Evolutionary conservation across 1,140 invertebrate species (phyloP), one percentile per base, ranked within the genome.

Genomic region (Choristoneura fumiferana): DNA sequence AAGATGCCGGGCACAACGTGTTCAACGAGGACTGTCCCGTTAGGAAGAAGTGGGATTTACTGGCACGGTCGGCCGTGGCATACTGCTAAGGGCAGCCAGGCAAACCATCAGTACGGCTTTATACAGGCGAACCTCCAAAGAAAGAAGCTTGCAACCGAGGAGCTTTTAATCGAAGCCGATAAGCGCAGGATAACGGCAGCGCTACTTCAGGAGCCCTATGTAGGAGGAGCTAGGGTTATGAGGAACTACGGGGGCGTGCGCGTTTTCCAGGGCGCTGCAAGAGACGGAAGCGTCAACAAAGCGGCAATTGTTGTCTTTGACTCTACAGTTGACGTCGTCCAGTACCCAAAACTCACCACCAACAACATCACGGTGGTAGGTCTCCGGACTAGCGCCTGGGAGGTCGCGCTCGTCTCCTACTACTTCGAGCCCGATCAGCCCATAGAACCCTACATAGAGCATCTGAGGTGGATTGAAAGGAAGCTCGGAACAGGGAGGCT

Each of bases 221-320:
- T 60, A 8, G 57, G 62, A 0, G 34, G 0, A 1, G 14, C 4
- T 0, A 36, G 22, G 4, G 1, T n/a, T 8, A 35, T 63, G 33
- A 63, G 18, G 37, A 8, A 2, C 4, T 34, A 54, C 13, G 0
- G 49, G 1, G 60, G 57, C 0, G 49, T 33, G 0, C 36, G 65
- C 8, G 14, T 67, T 0, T 63, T 54, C 49, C 65, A 66, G 18
- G 12, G 18, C 10, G 3, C n/a, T 37, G 14, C 1, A 0, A 29
- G 14, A 0, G 45, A 9, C 10, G 13, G 34, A 9, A 38, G 10
- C 0, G 18, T 8, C 1, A 58, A 58, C 0, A 67, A 67, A 22
- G 57, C 60, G 12, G 57, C 60, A 14, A 60, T 67, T 12, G 54
- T 15, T 0, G 39, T 67, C 9, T 60, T 67, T 13, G 52, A 67